Percentiles rank a stretch among this genome's conserved stretches.
phyloP scores from a whole-genome alignment of 2,888 invertebrate species.

The Hyles lineata region DNA sequence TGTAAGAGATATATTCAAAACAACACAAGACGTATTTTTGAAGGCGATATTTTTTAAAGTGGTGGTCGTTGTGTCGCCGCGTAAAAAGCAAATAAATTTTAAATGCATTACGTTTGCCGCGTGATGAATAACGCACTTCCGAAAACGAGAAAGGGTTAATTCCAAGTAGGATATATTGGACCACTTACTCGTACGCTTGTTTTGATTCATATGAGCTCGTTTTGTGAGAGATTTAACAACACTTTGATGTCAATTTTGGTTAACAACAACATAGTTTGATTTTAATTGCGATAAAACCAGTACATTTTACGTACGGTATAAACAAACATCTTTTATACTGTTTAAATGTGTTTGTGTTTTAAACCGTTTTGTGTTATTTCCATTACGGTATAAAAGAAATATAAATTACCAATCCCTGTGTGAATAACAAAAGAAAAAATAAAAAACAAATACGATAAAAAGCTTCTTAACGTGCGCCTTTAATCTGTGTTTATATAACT shows the following conservation, averaged over 20 bases:
- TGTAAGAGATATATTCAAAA: constrained; percentile 53
- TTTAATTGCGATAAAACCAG: neutral
- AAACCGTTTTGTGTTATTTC: too few species aligned
- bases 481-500: neutral
- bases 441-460: neutral
- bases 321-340: too few species aligned
- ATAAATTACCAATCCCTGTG: too few species aligned
- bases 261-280: neutral
- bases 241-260: constrained; percentile 3
- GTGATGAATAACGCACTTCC: constrained; percentile 76
- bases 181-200: constrained; percentile 21
- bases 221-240: neutral
- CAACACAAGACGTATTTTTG: constrained; percentile 39
- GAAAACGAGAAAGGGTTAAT: constrained; percentile 39
- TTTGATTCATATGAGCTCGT: constrained; percentile 14
- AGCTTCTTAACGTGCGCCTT: neutral
- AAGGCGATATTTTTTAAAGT: constrained; percentile 64
- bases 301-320: too few species aligned
- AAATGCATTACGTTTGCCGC: constrained; percentile 69
- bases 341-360: too few species aligned
- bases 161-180: constrained; percentile 21
- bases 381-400: too few species aligned
- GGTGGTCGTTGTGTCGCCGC: constrained; percentile 59
- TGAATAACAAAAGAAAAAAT: neutral
- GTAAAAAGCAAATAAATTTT: constrained; percentile 80